Evolutionary conservation across 2,797 vertebrate genomes (phyloP).

Genomic region (Luscinia megarhynchos): DNA sequence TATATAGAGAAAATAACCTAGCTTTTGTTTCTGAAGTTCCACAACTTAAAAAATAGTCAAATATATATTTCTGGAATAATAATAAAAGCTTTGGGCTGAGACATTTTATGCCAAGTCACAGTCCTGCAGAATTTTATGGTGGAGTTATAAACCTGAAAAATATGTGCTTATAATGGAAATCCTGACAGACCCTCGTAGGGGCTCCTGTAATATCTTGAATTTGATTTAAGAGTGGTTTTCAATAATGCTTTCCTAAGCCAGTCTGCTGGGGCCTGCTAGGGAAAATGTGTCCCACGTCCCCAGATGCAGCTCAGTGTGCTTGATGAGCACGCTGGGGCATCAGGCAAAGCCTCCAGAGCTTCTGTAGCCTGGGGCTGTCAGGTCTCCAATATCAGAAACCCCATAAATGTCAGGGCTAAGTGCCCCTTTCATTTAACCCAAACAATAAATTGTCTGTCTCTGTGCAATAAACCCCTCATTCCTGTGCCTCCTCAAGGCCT

Average conservation of each 20-base stretch:
- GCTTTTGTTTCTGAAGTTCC: slow-evolving; percentile 48
- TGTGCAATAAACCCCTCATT: not conserved
- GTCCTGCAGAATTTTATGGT: slow-evolving; percentile 53
- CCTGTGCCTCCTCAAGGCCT: not conserved
- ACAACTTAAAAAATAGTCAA: slow-evolving; percentile 66
- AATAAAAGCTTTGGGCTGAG: slow-evolving; percentile 65
- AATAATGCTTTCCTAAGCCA: slow-evolving; percentile 72
- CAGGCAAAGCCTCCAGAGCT: slow-evolving; percentile 4
- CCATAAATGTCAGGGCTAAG: slow-evolving; percentile 14
- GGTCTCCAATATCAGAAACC: not conserved
- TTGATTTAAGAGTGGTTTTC: slow-evolving; percentile 77
- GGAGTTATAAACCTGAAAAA: slow-evolving; percentile 74
- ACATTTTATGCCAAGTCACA: slow-evolving; percentile 69
- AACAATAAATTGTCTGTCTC: slow-evolving; percentile 18
- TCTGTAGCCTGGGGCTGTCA: not conserved
- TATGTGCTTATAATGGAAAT: slow-evolving; percentile 76
- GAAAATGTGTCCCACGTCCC: not conserved
- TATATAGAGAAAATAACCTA: slow-evolving; percentile 1
- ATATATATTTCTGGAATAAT: slow-evolving; percentile 56
- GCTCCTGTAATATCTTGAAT: slow-evolving; percentile 73
- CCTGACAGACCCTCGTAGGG: slow-evolving; percentile 68
- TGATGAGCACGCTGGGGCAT: not conserved
- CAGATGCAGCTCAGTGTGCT: not conserved
- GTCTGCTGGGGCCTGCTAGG: slow-evolving; percentile 32
- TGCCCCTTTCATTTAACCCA: not conserved